These are phyloP conservation scores for Pyrrhia umbra DNA, from an alignment of 2,888 invertebrate genomes.

Conservation along the genomic window DNA sequence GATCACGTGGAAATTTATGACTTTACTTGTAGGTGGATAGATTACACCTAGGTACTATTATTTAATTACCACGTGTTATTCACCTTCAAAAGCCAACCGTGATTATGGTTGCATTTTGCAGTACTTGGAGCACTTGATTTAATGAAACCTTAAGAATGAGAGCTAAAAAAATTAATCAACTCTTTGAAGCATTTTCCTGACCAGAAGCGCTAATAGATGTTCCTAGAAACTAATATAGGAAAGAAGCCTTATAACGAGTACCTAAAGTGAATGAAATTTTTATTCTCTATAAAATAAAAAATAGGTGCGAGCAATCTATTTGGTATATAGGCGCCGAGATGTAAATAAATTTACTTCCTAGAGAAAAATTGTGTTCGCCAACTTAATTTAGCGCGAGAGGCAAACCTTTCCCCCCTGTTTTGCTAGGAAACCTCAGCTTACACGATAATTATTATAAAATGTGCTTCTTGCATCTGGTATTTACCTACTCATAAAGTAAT, in stretches of 20 bases:
- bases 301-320: constrained; percentile 44
- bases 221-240: constrained; percentile 18
- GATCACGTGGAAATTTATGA: constrained; percentile 25
- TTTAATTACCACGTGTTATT: too few species aligned
- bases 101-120: constrained; percentile 50
- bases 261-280: constrained; percentile 40
- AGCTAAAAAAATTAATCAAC: constrained; percentile 74
- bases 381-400: constrained; percentile 76
- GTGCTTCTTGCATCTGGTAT: constrained; percentile 6
- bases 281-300: constrained; percentile 48
- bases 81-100: too few species aligned
- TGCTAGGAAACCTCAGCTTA: constrained; percentile 58
- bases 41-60: too few species aligned
- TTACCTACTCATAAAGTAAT: too few species aligned
- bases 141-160: constrained; percentile 70
- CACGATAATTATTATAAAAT: constrained; percentile 61
- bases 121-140: constrained; percentile 38
- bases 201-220: background rate
- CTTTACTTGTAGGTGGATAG: constrained; percentile 4
- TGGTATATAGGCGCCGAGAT: constrained; percentile 60
- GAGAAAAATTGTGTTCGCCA: constrained; percentile 77
- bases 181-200: constrained; percentile 52
- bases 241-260: constrained; percentile 31
- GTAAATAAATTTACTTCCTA: constrained; percentile 76
- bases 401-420: constrained; percentile 67